A percentile compares a stretch with the other conserved stretches of the same genome.
These are phyloP conservation scores for Sebastes kiyomatsui DNA, from an alignment of 2,797 vertebrate species.

Conservation along the genomic window DNA sequence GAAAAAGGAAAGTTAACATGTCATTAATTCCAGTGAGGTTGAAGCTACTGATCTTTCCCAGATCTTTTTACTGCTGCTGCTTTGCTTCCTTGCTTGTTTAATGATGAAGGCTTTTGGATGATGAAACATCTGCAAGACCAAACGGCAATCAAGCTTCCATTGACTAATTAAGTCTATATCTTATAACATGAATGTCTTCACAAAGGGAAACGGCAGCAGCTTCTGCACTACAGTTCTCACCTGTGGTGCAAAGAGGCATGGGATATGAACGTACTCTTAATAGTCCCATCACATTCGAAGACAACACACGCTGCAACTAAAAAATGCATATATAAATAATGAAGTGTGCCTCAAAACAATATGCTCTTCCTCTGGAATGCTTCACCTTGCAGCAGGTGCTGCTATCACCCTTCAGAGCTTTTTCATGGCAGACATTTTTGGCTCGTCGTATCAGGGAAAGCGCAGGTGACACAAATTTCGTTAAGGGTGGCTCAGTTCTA, in stretches of 20 bases:
- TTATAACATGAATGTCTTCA: not conserved
- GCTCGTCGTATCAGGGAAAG: not conserved
- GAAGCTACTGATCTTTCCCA: slow-evolving; percentile 34
- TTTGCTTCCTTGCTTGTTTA: slow-evolving; percentile 30
- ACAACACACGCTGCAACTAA: not conserved
- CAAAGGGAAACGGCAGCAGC: not conserved
- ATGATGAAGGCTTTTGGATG: slow-evolving; percentile 41
- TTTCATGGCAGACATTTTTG: not conserved
- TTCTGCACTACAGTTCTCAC: not conserved
- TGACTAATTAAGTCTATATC: slow-evolving; percentile 10
- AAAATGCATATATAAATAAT: not conserved
- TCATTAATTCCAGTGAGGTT: slow-evolving; percentile 50
- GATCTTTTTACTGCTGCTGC: slow-evolving; percentile 14
- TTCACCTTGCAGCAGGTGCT: not conserved
- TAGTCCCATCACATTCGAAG: slow-evolving; percentile 10
- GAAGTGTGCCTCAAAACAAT: not conserved
- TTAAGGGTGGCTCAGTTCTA: not conserved
- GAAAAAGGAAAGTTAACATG: slow-evolving; percentile 35
- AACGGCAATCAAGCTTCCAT: slow-evolving; percentile 23
- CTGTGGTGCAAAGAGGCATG: not conserved
- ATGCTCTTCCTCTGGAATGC: not conserved
- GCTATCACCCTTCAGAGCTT: not conserved
- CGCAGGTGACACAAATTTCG: not conserved
- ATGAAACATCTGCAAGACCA: slow-evolving; percentile 35
- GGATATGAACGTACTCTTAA: not conserved